Evolutionary conservation across 1,140 invertebrate species (phyloP).

Genomic region (Drosophila setifemur): DNA sequence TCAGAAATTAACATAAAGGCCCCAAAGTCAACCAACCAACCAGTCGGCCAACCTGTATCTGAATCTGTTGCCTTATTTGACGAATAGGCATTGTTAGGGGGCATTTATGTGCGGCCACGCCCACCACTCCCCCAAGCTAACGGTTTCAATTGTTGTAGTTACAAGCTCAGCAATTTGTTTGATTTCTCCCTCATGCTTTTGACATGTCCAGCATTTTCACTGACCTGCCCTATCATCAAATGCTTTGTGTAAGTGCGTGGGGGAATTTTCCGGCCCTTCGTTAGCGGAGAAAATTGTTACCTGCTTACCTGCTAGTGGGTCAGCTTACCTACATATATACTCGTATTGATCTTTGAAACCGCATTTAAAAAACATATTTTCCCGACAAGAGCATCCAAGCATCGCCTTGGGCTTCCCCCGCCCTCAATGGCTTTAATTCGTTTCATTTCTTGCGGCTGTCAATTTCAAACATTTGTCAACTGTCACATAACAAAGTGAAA

Average conservation of each 20-base stretch:
- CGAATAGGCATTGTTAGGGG: slow-evolving; percentile 34
- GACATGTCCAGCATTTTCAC: slow-evolving; percentile 58
- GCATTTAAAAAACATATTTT: not conserved
- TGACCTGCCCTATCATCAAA: slow-evolving; percentile 60
- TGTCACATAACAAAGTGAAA: slow-evolving; percentile 53
- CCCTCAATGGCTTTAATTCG: not conserved
- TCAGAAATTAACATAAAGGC: slow-evolving; percentile 75
- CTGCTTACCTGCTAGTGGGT: not conserved
- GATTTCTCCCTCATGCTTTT: slow-evolving; percentile 36
- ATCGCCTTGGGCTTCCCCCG: not conserved
- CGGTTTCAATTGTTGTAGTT: slow-evolving; percentile 45
- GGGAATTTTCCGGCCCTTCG: slow-evolving; percentile 13
- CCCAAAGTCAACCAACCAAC: slow-evolving; percentile 30
- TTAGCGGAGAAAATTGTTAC: slow-evolving; percentile 3
- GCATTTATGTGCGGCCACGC: slow-evolving; percentile 25
- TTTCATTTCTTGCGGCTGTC: slow-evolving; percentile 44
- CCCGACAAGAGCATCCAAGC: not conserved
- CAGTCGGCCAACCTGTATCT: slow-evolving; percentile 5
- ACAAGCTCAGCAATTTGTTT: slow-evolving; percentile 52
- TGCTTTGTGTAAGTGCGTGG: not conserved
- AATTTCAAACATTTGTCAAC: slow-evolving; percentile 64
- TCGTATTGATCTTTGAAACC: not conserved
- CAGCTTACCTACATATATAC: not conserved
- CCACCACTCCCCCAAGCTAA: slow-evolving; percentile 17
- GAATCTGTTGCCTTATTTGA: slow-evolving; percentile 19